A percentile compares a stretch with the other conserved stretches of the same genome.
Conservation (phyloP, 2,888 invertebrate genomes). For the Laothoe populi region DNA sequence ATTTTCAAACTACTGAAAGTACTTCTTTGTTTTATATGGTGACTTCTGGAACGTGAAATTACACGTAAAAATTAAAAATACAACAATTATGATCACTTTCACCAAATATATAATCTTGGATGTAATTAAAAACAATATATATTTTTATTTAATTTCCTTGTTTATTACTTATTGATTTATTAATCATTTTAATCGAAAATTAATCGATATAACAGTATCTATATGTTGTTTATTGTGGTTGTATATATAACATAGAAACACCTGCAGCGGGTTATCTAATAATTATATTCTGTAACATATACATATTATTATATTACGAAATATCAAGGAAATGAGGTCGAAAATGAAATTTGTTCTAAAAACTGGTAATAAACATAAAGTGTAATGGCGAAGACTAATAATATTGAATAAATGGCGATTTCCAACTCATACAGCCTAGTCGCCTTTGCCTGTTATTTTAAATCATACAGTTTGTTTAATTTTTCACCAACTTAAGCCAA, state of each 20-base stretch:
- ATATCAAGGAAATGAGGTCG: constrained; percentile 5
- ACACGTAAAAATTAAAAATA: too few species aligned
- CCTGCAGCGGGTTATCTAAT: neutral
- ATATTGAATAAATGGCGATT: neutral
- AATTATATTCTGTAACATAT: neutral
- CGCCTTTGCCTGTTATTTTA: too few species aligned
- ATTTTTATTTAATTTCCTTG: neutral
- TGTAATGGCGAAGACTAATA: neutral
- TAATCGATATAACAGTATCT: neutral
- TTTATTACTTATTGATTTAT: constrained; percentile 1
- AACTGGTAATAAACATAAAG: constrained; percentile 14
- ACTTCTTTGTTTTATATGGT: too few species aligned
- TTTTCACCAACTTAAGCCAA: too few species aligned
- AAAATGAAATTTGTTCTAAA: constrained; percentile 1
- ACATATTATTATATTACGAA: constrained; percentile 1
- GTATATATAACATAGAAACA: neutral
- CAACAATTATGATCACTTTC: constrained; percentile 12
- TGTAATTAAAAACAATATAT: neutral
- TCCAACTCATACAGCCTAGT: neutral
- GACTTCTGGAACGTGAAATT: too few species aligned
- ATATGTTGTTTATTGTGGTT: neutral
- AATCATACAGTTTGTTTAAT: too few species aligned
- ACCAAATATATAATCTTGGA: neutral
- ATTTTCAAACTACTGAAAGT: too few species aligned
- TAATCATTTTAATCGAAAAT: neutral